Conservation (phyloP, 2,888 invertebrate genomes). For the Andrena fulva region DNA sequence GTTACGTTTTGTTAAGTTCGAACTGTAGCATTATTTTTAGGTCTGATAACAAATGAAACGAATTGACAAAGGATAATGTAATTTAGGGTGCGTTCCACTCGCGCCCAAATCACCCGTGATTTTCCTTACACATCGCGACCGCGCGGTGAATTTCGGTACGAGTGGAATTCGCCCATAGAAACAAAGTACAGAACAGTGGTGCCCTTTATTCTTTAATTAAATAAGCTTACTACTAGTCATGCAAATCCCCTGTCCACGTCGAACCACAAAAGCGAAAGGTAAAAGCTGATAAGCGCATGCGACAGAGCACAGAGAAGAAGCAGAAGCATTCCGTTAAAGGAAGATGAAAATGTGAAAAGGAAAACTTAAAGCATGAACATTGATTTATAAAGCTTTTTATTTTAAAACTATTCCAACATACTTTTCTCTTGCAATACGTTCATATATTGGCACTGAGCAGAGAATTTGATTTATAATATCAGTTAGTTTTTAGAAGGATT, state of each 20-base stretch:
- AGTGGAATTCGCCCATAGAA: no score
- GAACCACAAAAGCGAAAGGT: conserved; percentile 6
- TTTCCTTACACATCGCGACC: no score
- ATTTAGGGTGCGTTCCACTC: no score
- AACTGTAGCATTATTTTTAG: not conserved
- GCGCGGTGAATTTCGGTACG: no score
- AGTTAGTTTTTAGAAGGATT: conserved; percentile 23
- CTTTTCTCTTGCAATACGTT: conserved; percentile 62
- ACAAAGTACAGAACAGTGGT: not conserved
- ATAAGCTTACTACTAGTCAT: conserved; percentile 1
- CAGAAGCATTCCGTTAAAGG: conserved; percentile 47
- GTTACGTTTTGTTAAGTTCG: not conserved
- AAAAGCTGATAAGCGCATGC: conserved; percentile 40
- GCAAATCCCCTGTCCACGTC: conserved; percentile 8
- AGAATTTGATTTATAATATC: conserved; percentile 56
- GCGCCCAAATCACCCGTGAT: no score
- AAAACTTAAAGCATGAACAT: conserved; percentile 68
- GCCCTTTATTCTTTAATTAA: not conserved
- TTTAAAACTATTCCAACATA: conserved; percentile 70
- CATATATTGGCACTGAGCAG: conserved; percentile 32
- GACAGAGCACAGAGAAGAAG: conserved; percentile 20
- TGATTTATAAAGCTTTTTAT: conserved; percentile 68
- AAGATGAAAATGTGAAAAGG: conserved; percentile 63
- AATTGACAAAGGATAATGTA: not conserved
- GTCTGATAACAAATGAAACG: not conserved